These are phyloP conservation scores for Callorhinus ursinus DNA, from an alignment of 2,113 vertebrate genomes.

Conservation along the genomic window DNA sequence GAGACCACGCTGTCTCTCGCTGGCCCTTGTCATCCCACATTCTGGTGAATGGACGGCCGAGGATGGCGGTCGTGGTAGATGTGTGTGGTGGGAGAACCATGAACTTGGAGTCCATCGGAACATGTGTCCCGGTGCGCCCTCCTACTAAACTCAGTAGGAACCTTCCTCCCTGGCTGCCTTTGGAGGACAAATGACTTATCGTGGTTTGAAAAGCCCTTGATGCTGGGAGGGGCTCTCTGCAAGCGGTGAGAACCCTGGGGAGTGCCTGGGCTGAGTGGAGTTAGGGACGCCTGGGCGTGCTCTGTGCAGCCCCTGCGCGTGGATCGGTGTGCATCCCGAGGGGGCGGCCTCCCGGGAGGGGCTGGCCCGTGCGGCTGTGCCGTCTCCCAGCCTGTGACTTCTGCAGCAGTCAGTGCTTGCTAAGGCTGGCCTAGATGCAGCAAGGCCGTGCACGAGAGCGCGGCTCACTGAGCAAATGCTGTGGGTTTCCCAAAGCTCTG, in stretches of 20 bases:
- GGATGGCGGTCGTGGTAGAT: no score
- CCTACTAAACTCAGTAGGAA: rapidly evolving
- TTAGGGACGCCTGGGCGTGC: background rate
- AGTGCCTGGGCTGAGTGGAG: background rate
- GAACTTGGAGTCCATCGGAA: background rate
- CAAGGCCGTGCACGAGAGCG: rapidly evolving
- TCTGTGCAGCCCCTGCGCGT: background rate
- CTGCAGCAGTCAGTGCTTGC: background rate
- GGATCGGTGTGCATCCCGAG: rapidly evolving
- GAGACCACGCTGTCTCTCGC: rapidly evolving
- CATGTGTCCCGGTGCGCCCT: background rate
- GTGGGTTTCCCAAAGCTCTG: background rate
- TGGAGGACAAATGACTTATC: background rate
- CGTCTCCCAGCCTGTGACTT: background rate
- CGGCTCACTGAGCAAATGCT: background rate
- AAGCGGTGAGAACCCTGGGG: background rate
- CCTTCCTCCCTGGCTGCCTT: background rate
- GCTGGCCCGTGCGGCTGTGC: background rate
- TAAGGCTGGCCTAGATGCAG: background rate
- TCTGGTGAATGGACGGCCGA: rapidly evolving
- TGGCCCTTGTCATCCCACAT: background rate
- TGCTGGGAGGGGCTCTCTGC: background rate
- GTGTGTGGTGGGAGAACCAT: background rate
- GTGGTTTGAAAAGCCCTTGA: background rate
- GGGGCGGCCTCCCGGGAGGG: background rate